Conservation (phyloP, 2,113 vertebrate genomes). For the Oncorhynchus mykiss region DNA sequence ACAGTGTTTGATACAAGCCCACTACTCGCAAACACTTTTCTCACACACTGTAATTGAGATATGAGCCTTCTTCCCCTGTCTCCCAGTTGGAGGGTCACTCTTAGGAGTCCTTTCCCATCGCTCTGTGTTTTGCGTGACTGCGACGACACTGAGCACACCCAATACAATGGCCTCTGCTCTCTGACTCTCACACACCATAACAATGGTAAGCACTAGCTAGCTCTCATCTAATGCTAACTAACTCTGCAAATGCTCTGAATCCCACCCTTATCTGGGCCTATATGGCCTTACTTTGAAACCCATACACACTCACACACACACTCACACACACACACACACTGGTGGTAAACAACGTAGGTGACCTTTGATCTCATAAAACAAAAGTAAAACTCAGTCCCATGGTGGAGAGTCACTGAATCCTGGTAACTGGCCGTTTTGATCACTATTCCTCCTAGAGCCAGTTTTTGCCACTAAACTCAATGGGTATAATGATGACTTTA, state of each 20-base stretch:
- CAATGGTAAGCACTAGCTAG: neutral
- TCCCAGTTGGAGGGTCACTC: slow-evolving; percentile 16
- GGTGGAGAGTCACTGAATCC: neutral
- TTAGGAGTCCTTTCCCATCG: slow-evolving; percentile 44
- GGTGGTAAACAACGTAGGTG: neutral
- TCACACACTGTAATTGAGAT: slow-evolving; percentile 16
- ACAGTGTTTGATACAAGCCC: neutral
- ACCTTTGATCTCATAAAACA: slow-evolving; percentile 10
- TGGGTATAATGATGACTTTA: neutral
- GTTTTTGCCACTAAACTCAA: slow-evolving; percentile 40
- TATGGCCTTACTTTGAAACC: slow-evolving; percentile 7
- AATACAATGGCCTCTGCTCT: slow-evolving; percentile 12
- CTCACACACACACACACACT: slow-evolving; percentile 3
- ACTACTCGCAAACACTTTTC: neutral
- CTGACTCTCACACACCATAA: neutral
- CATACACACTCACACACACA: neutral
- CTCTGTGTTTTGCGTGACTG: slow-evolving; percentile 12
- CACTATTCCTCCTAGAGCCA: slow-evolving; percentile 41
- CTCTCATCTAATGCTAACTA: neutral
- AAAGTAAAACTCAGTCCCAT: neutral
- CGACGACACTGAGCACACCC: slow-evolving; percentile 15
- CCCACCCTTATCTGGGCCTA: neutral
- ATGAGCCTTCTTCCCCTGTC: slow-evolving; percentile 1
- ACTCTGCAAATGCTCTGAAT: neutral
- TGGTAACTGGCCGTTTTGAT: slow-evolving; percentile 7